These are phyloP conservation scores for Neoarius graeffei DNA, from an alignment of 2,113 vertebrate genomes.

Conservation along the genomic window DNA sequence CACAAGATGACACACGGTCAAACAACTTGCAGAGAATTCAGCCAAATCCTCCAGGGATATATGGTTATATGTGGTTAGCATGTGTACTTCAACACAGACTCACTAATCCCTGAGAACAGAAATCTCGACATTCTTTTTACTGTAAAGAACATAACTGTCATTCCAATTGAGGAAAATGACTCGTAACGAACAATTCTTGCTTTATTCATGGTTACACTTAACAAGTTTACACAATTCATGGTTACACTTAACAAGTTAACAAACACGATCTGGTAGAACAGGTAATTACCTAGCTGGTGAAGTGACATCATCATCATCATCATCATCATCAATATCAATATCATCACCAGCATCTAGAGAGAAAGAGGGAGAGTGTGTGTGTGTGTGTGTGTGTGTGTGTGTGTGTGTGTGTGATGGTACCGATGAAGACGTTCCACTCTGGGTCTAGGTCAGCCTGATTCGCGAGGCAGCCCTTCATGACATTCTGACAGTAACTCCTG, in stretches of 20 bases:
- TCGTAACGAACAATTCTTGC: not conserved
- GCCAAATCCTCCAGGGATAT: not conserved
- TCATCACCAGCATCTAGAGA: too few species aligned
- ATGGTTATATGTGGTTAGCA: not conserved
- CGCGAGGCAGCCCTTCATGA: slow-evolving; percentile 96
- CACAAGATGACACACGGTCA: not conserved
- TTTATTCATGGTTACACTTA: not conserved
- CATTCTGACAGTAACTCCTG: slow-evolving; percentile 95
- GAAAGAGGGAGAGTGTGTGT: not conserved
- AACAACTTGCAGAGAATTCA: not conserved
- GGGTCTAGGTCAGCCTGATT: slow-evolving; percentile 97
- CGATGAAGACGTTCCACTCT: slow-evolving; percentile 97
- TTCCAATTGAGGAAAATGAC: not conserved
- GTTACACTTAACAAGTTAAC: not conserved
- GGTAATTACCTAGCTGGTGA: too few species aligned
- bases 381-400: not conserved
- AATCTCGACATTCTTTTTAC: not conserved
- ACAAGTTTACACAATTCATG: not conserved
- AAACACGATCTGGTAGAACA: not conserved
- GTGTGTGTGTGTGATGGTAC: slow-evolving; percentile 64
- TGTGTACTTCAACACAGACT: not conserved
- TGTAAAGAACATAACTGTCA: not conserved
- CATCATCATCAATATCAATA: too few species aligned
- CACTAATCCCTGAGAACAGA: not conserved
- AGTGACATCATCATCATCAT: too few species aligned